Base-by-base conservation (phyloP, 2,797 vertebrate genomes). In the Macrochelys suwanniensis region DNA sequence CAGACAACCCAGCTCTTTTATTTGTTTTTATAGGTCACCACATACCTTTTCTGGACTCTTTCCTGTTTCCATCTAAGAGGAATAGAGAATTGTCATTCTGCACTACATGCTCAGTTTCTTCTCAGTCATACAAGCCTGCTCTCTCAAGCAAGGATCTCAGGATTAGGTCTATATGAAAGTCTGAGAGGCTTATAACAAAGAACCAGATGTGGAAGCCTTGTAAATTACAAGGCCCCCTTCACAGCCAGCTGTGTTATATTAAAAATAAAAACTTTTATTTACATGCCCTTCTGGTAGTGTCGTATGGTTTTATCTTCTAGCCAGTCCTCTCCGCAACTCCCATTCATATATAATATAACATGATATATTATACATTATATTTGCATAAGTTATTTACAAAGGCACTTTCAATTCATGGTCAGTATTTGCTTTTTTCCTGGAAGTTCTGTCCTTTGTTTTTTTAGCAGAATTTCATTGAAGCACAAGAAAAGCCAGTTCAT, bases 161-260 rank as follows among this genome's bases (percentile, higher is more conserved):
- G 89, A 89, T 80, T 87, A 81, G 86, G 50, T 51, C 90, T 89
- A 84, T 49, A 26, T 82, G 31, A 94, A 82, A 78, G 80, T n/a
- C 17, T 88, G 53, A 84, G 51, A 28, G 78, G 2, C 1, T 6
- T 12, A 11, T 47, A 84, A 84, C 31, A 89, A 89, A 90, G 74
- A 26, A 94, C 42, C 31, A 86, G 76, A 78, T 84, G 65, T 56
- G 88, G 84, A 90, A 90, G 42, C 9, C 26, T 78, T 78, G 49
- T 78, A 76, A 94, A 92, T 56, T 59, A 25, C 37, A 80, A 92
- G 3, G 5, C 6, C 2, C 45, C 2, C 21, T 89, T 87, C 83
- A 51, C 7, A 50, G 42, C 77, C 77, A 50, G 47, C 77, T 79
- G 28, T 65, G 81, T 78, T 3, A 4, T 51, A 68, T 57, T 80